Evolutionary conservation across 2,113 vertebrate species (phyloP).

Genomic region (Vulpes lagopus): DNA sequence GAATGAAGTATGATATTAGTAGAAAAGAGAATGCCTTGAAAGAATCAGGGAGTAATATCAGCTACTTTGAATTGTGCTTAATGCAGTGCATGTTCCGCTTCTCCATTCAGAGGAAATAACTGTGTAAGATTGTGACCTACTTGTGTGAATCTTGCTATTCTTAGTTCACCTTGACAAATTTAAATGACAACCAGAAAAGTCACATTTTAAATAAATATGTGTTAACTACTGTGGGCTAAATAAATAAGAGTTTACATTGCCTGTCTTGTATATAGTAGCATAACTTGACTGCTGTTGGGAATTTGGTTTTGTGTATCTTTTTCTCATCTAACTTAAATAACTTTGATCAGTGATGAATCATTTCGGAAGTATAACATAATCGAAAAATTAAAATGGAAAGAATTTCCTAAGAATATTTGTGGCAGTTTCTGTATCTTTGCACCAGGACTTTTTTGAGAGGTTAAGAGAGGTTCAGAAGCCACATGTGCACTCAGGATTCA

Average conservation of each 20-base stretch:
- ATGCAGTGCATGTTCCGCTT: slow-evolving; percentile 37
- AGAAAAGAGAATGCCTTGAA: neutral
- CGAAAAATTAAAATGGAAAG: neutral
- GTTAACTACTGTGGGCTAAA: slow-evolving; percentile 59
- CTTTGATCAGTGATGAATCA: slow-evolving; percentile 16
- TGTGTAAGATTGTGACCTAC: neutral
- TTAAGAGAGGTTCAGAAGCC: neutral
- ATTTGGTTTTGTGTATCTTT: slow-evolving; percentile 19
- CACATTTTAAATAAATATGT: slow-evolving; percentile 66
- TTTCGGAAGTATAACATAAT: neutral
- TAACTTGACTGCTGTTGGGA: neutral
- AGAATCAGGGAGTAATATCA: slow-evolving; percentile 11
- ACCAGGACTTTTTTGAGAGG: neutral
- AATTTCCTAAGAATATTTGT: neutral
- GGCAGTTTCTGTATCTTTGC: neutral
- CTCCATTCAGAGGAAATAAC: slow-evolving; percentile 38
- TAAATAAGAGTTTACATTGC: slow-evolving; percentile 9
- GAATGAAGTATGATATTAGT: neutral
- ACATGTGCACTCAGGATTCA: neutral
- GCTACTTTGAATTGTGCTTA: slow-evolving; percentile 31
- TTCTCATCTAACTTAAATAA: slow-evolving; percentile 13
- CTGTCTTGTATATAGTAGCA: slow-evolving; percentile 51
- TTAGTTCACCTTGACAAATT: slow-evolving; percentile 69
- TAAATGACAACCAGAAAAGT: slow-evolving; percentile 74
- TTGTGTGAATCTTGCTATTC: slow-evolving; percentile 59